phyloP scores from a whole-genome alignment of 2,888 invertebrate genomes.

The Tortricodes alternella region DNA sequence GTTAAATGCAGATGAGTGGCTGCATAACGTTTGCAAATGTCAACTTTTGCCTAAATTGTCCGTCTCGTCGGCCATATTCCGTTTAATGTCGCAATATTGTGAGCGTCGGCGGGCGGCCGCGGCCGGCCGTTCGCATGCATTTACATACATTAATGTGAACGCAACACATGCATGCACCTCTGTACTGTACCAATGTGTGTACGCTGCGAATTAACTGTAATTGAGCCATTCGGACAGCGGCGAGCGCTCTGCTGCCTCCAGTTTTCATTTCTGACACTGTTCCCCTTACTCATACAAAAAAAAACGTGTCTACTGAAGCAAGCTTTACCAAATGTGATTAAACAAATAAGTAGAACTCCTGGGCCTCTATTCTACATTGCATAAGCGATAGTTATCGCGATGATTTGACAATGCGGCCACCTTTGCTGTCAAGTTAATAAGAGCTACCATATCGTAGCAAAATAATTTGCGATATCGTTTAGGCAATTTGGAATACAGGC shows the following conservation, averaged over 20 bases:
- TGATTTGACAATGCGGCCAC: too few relatives aligned
- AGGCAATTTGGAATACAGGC: too few relatives aligned
- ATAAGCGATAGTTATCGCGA: too few relatives aligned
- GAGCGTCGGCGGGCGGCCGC: constrained; percentile 70
- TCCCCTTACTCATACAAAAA: constrained; percentile 32
- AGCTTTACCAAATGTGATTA: too few relatives aligned
- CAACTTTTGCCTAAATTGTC: constrained; percentile 76
- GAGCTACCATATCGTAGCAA: too few relatives aligned
- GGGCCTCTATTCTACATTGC: too few relatives aligned
- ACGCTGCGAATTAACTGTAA: constrained; percentile 81
- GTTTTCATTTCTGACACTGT: constrained; percentile 50
- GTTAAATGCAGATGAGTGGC: constrained; percentile 61
- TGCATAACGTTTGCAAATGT: constrained; percentile 70
- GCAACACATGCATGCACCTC: constrained; percentile 74
- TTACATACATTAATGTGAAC: constrained; percentile 81
- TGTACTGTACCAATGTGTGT: constrained; percentile 74
- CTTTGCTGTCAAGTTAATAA: too few relatives aligned
- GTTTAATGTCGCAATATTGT: constrained; percentile 81
- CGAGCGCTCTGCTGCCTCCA: constrained; percentile 64
- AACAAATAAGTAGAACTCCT: too few relatives aligned
- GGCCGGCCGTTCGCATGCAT: constrained; percentile 75
- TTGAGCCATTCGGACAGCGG: constrained; percentile 80
- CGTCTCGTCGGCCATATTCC: constrained; percentile 78
- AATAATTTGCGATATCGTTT: too few relatives aligned
- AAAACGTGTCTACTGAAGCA: too few relatives aligned